phyloP scores from a whole-genome alignment of 1,140 invertebrate genomes.

The Plectrocnemia conspersa region DNA sequence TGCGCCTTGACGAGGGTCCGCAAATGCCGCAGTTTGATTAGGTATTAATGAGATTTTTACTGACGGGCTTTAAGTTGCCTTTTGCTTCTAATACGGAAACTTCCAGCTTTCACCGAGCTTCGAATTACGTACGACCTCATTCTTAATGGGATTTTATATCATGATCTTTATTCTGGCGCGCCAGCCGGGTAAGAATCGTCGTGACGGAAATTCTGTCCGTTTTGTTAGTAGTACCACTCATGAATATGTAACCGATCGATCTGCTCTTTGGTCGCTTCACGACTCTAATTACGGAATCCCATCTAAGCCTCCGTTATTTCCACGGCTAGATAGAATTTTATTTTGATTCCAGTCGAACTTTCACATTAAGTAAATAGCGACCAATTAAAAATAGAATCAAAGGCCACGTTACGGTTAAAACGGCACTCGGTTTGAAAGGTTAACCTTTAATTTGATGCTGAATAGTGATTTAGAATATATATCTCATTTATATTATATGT shows the following conservation, averaged over 20 bases:
- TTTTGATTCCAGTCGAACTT: too few relatives aligned
- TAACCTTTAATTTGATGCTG: too few relatives aligned
- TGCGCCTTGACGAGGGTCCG: slow-evolving; percentile 19
- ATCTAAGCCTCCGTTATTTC: slow-evolving; percentile 19
- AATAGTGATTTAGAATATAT: too few relatives aligned
- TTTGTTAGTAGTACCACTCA: slow-evolving; percentile 30
- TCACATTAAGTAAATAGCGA: too few relatives aligned
- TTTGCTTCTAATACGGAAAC: neutral
- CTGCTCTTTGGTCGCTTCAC: slow-evolving; percentile 29
- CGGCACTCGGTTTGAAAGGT: too few relatives aligned
- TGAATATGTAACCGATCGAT: slow-evolving; percentile 33
- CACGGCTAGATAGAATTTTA: too few relatives aligned
- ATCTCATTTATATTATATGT: too few relatives aligned
- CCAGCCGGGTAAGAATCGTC: slow-evolving; percentile 16
- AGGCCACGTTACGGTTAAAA: too few relatives aligned
- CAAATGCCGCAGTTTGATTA: neutral
- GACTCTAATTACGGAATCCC: slow-evolving; percentile 33
- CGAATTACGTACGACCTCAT: slow-evolving; percentile 4
- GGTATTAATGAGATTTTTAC: slow-evolving; percentile 5
- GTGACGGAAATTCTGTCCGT: slow-evolving; percentile 23
- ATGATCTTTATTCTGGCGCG: too few relatives aligned
- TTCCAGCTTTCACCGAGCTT: slow-evolving; percentile 8
- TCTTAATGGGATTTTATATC: slow-evolving; percentile 7
- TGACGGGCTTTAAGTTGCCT: too few relatives aligned
- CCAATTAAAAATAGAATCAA: too few relatives aligned